phyloP scores from a whole-genome alignment of 2,888 invertebrate species.

The Phaedon cochleariae region DNA sequence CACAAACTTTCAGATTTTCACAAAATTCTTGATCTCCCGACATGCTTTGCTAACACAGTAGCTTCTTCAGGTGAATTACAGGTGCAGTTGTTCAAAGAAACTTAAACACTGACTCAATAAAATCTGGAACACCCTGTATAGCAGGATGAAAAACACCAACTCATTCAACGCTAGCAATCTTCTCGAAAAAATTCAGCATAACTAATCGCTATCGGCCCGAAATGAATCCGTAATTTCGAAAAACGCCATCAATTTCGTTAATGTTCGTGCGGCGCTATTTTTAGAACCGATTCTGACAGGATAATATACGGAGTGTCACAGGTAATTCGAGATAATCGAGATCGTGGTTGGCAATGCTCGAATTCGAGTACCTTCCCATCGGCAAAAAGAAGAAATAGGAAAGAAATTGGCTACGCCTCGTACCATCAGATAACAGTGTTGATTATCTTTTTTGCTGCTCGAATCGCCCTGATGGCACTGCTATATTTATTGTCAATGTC shows the following conservation, averaged over 20 bases:
- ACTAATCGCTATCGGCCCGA: background rate
- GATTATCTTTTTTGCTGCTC: background rate
- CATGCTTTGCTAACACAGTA: too few species aligned
- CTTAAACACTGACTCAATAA: too few species aligned
- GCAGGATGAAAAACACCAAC: too few species aligned
- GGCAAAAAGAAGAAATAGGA: background rate
- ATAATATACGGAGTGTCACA: constrained; percentile 1
- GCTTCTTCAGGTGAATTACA: too few species aligned
- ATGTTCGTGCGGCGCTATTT: background rate
- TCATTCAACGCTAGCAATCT: too few species aligned
- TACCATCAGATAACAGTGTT: background rate
- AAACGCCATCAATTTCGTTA: constrained; percentile 2
- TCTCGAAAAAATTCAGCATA: background rate
- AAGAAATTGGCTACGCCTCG: background rate
- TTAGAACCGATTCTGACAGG: constrained; percentile 2
- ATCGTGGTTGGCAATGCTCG: background rate
- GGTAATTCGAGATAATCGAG: background rate
- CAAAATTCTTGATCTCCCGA: too few species aligned
- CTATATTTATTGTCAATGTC: background rate
- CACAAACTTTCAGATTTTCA: too few species aligned
- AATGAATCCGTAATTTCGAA: background rate
- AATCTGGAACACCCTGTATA: too few species aligned
- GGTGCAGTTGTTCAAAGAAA: too few species aligned
- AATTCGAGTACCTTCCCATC: background rate
- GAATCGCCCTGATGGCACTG: background rate